These are phyloP conservation scores for Anthophora plumipes DNA, from an alignment of 2,888 invertebrate genomes.

Conservation along the genomic window DNA sequence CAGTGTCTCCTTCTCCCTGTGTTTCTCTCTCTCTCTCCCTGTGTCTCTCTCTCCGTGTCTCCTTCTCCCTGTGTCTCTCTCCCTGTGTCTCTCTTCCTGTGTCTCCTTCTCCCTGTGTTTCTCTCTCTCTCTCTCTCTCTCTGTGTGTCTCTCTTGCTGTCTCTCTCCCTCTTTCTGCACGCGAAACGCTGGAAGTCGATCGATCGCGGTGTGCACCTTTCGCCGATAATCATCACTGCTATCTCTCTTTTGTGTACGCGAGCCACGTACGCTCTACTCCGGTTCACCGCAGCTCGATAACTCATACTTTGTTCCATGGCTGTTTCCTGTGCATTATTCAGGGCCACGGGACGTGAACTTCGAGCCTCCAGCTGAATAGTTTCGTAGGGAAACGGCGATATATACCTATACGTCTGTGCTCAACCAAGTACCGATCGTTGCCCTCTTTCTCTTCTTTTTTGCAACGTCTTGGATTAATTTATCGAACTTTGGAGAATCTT, in stretches of 20 bases:
- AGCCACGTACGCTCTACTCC: neutral
- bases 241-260: conserved; percentile 29
- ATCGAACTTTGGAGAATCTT: neutral
- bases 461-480: neutral
- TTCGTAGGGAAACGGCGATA: conserved; percentile 38
- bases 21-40: no score
- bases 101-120: no score
- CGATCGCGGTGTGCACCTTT: conserved; percentile 27
- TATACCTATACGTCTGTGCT: neutral
- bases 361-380: conserved; percentile 28
- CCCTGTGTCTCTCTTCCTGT: no score
- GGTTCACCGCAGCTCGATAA: conserved; percentile 23
- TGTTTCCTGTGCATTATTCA: conserved; percentile 40
- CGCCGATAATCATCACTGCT: conserved; percentile 46
- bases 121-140: no score
- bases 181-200: conserved; percentile 33
- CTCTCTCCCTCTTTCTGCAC: neutral
- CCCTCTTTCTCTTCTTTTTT: neutral
- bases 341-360: conserved; percentile 40
- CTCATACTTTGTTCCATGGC: conserved; percentile 44
- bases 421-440: neutral
- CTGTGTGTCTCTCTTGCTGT: no score
- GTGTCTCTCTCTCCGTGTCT: no score
- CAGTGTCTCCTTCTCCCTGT: no score
- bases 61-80: no score